Evolutionary conservation across 1,140 invertebrate species (phyloP), one percentile per base, ranked within the genome.

Genomic region (Contarinia nasturtii): DNA sequence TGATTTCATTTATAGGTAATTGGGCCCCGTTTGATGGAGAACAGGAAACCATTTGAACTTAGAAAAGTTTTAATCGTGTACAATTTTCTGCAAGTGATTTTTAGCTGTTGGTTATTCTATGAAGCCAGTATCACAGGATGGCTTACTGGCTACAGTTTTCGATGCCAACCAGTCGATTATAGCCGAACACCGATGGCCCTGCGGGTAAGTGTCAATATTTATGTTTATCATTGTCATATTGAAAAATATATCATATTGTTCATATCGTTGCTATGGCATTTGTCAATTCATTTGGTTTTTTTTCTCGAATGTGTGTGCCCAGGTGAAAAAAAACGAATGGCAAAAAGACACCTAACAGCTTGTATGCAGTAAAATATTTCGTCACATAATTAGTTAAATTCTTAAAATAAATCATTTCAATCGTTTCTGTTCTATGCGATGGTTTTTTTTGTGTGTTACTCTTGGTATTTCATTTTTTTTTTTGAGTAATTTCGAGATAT

Each of bases 161-260:
- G 71, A 56, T 95, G 89, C 67, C 83, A 95, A 67, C 84, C 86
- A n/a, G 85, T 93, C 50, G 82, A 88, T 67, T 89, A 88, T 64
- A 80, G 82, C 27, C 64, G 75, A 53, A 73, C 73, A 56, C 79
- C 82, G 36, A 65, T 76, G 59, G 84, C 88, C 47, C 59, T 82
- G 59, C 75, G 83, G 70, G 86, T 92, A 76, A 80, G 77, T 77
- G 45, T 38, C 19, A 33, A 43, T 15, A 41, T n/a, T n/a, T n/a
- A n/a, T n/a, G n/a, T n/a, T n/a, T n/a, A n/a, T 27, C 27, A 27
- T 27, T 27, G 27, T 27, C 27, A 27, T 27, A 27, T 5, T 10
- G 4, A 10, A 27, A 27, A 5, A 27, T 27, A 10, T 27, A 5
- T 27, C 27, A n/a, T n/a, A n/a, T n/a, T n/a, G n/a, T n/a, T n/a